Evolutionary conservation across 2,888 invertebrate species (phyloP).

Genomic region (Anarsia innoxiella): DNA sequence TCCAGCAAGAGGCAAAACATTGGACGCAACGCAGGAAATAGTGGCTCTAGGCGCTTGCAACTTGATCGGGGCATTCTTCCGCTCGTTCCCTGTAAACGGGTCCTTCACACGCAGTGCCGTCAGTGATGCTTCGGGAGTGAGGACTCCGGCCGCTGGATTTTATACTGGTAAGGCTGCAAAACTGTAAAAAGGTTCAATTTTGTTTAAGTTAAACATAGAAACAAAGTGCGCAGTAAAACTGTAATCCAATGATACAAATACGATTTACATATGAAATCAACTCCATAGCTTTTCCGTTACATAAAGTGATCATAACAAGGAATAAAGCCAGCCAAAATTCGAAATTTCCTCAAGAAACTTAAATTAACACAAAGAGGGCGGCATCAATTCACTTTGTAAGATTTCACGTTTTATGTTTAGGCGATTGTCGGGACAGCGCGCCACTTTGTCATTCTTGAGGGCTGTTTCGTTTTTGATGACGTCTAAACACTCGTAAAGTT

Average conservation of each 20-base stretch:
- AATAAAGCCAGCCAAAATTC: too few species aligned
- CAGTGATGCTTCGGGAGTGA: constrained; percentile 86
- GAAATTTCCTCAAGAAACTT: too few species aligned
- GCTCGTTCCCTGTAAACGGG: constrained; percentile 85
- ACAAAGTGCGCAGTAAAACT: too few species aligned
- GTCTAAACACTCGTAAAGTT: constrained; percentile 13
- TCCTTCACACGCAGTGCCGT: constrained; percentile 86
- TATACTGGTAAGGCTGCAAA: constrained; percentile 82
- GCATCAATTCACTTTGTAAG: constrained; percentile 26
- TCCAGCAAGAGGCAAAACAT: constrained; percentile 78
- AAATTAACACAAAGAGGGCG: constrained; percentile 2
- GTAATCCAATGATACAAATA: too few species aligned
- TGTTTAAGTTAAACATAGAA: too few species aligned
- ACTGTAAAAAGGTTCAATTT: too few species aligned
- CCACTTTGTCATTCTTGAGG: constrained; percentile 26
- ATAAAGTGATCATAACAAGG: too few species aligned
- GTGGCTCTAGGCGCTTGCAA: constrained; percentile 85
- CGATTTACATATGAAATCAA: background rate
- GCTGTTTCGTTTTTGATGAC: constrained; percentile 18
- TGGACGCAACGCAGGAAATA: constrained; percentile 89
- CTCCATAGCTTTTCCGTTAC: too few species aligned
- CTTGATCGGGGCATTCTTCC: constrained; percentile 82
- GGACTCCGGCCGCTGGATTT: constrained; percentile 83
- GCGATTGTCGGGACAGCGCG: constrained; percentile 20
- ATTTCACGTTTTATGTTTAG: constrained; percentile 25